Evolutionary conservation across 2,888 invertebrate species (phyloP).

Genomic region (Lamellibrachia columna): DNA sequence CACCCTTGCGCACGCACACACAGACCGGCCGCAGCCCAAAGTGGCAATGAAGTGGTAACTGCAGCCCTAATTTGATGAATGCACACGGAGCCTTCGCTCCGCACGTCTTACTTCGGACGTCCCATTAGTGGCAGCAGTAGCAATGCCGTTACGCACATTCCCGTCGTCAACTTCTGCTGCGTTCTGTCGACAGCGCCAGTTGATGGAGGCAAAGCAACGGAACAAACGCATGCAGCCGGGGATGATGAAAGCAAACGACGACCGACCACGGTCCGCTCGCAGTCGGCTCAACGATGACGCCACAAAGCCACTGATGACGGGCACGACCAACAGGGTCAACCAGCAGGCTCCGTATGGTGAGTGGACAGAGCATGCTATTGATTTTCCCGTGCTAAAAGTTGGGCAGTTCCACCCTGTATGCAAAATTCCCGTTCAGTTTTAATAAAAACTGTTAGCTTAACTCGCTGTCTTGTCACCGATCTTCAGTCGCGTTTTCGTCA

Average conservation of each 20-base stretch:
- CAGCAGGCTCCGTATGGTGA: slow-evolving; percentile 26
- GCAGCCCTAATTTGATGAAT: not conserved
- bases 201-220: slow-evolving; percentile 30
- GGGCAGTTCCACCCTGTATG: no score
- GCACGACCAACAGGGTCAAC: not conserved
- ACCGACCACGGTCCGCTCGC: slow-evolving; percentile 23
- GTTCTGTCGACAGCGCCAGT: slow-evolving; percentile 27
- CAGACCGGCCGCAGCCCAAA: not conserved
- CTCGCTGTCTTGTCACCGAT: no score
- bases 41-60: not conserved
- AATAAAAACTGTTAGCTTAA: no score
- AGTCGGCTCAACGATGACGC: slow-evolving; percentile 20
- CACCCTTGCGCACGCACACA: not conserved
- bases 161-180: not conserved
- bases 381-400: no score
- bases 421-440: no score
- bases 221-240: slow-evolving; percentile 31
- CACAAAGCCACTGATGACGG: slow-evolving; percentile 24
- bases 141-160: slow-evolving; percentile 10
- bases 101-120: not conserved
- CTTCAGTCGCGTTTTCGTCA: no score
- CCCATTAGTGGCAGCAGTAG: not conserved
- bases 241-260: slow-evolving; percentile 33
- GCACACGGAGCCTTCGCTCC: not conserved
- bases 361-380: not conserved